A percentile compares a stretch with the other conserved stretches of the same genome.
These are phyloP conservation scores for Toxonevra muliebris DNA, from an alignment of 2,888 invertebrate species.

Conservation along the genomic window DNA sequence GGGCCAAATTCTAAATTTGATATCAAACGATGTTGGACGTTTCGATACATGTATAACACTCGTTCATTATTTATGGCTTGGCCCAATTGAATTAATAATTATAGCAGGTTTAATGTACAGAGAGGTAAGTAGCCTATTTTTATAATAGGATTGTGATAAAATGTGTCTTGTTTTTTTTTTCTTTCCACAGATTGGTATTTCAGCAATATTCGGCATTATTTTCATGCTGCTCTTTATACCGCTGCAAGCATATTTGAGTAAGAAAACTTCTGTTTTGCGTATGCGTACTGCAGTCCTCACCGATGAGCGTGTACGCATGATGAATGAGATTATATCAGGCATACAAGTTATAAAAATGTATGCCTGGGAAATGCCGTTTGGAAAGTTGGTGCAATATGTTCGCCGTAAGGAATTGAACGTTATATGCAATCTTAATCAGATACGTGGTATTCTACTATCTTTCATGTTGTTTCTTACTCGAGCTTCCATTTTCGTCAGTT, in stretches of 20 bases:
- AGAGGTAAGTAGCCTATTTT: constrained; percentile 34
- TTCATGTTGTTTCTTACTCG: constrained; percentile 89
- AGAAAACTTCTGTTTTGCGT: constrained; percentile 77
- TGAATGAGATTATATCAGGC: constrained; percentile 90
- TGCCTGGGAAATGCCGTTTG: constrained; percentile 91
- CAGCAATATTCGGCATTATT: constrained; percentile 69
- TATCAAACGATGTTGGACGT: constrained; percentile 92
- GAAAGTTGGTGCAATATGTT: constrained; percentile 74
- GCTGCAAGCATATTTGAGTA: constrained; percentile 79
- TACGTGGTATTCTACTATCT: constrained; percentile 79
- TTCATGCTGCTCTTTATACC: constrained; percentile 74
- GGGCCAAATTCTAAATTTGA: constrained; percentile 83
- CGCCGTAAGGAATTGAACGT: constrained; percentile 71
- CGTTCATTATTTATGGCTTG: constrained; percentile 91
- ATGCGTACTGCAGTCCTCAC: constrained; percentile 84
- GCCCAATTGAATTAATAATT: constrained; percentile 81
- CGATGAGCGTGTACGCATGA: constrained; percentile 88
- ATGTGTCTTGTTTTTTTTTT: not conserved
- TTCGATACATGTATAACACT: constrained; percentile 76
- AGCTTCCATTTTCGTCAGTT: constrained; percentile 84
- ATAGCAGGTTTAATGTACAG: constrained; percentile 79
- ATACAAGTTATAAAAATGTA: constrained; percentile 96
- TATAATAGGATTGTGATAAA: not conserved
- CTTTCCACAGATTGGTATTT: constrained; percentile 65
- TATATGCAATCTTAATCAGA: constrained; percentile 77